Base-by-base conservation (phyloP, 23 tunicate species). In the Ciona savignyi region DNA sequence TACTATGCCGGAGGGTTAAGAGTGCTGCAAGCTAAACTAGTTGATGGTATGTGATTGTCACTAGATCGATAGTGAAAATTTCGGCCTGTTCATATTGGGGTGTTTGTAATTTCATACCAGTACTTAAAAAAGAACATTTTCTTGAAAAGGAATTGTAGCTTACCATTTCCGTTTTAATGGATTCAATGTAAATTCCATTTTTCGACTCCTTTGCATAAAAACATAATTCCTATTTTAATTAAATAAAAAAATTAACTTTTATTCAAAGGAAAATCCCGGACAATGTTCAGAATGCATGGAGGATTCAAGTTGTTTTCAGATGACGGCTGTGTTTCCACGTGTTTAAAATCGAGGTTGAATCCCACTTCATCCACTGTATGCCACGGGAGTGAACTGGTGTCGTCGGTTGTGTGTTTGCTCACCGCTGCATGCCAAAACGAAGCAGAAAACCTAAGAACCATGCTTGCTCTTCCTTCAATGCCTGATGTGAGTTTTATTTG, bases 1-100 rank as follows among this genome's bases (percentile, higher is more conserved):
- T 91, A 75, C 66, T 83, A 68, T 72, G 88, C 77, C 9, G 97
- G 86, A 25, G 89, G 90, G 33, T 65, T 91, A 19, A 72, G 76
- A 56, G 60, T 85, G 25, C 32, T 91, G 62, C 77, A 83, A 27
- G 62, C 79, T 23, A 78, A 74, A 33, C 67, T 75, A 22, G 63
- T 26, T 22, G 85, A 85, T 51, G 83, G 90, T 84, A 63, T 33
- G 71, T 27, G 30, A 30, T 72, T 35, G 35, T 34, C 15, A 20
- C 21, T 22, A 19, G 61, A 29, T 29, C n/a, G n/a, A n/a, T n/a
- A n/a, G n/a, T n/a, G n/a, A n/a, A n/a, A n/a, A n/a, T n/a, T n/a
- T n/a, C n/a, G n/a, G n/a, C n/a, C n/a, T n/a, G n/a, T n/a, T n/a
- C n/a, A n/a, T n/a, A n/a, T n/a, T n/a, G n/a, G n/a, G n/a, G n/a